Base-by-base conservation (phyloP, 2,113 vertebrate genomes). In the Phalacrocorax aristotelis region DNA sequence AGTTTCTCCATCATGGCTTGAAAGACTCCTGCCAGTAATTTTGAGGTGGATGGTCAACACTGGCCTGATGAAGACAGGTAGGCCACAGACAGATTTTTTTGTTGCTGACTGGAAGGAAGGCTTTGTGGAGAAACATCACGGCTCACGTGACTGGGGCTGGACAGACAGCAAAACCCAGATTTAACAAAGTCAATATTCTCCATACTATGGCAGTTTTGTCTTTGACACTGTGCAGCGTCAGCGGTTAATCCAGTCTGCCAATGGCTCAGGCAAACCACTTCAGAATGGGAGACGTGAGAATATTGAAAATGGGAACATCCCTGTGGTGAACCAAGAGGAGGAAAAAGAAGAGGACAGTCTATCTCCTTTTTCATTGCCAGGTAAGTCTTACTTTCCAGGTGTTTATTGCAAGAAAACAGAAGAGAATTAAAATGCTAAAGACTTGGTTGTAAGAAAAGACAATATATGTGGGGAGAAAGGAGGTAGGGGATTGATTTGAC, bases 281-380 rank as follows among this genome's bases (percentile, higher is more conserved):
- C 99, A 99, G 26, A 98, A 97, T 15, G 98, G 98, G 68, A 99
- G 98, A 42, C 99, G 99, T 51, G 97, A 98, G 15, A 99, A 99
- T 83, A 98, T 99, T 0, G 99, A 99, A 97, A 99, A 99, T 5
- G 99, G 99, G 40, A 99, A 99, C 10, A 98, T 99, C 20, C 99
- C 99, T 4, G 98, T 98, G 95, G 99, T 99, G 65, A 99, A 98
- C 95, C 98, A 98, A 23, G 98, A 96, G 6, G 98, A 98, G n/a
- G 96, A 86, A 23, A 97, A 96, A 13, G 98, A 99, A 80, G 98
- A 98, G 9, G 98, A 98, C 40, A 98, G 49, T 97, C 97, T 98
- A 66, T 99, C 99, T 32, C 99, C 99, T 1, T 99, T 99, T 98
- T 98, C 98, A 55, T 11, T 98, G 69, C 99, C 99, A 38, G 98